Percentiles rank a stretch among this genome's conserved stretches.
phyloP scores from a whole-genome alignment of 2,113 vertebrate genomes.

The Baryphthengus martii region DNA sequence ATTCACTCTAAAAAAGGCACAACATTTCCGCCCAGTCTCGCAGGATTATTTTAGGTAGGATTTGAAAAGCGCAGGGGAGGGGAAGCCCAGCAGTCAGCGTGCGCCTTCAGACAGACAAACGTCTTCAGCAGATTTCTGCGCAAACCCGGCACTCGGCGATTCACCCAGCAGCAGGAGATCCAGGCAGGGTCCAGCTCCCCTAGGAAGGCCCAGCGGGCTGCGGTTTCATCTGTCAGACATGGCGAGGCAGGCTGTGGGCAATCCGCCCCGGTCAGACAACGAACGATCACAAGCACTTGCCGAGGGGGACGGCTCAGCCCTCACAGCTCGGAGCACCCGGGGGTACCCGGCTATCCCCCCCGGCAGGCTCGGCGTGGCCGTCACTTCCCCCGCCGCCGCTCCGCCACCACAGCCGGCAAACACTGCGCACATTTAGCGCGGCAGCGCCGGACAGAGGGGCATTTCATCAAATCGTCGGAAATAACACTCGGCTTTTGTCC shows the following conservation, averaged over 20 bases:
- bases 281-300: too few relatives aligned
- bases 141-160: fast-evolving
- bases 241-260: neutral
- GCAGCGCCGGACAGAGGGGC: slow-evolving; percentile 62
- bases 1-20: neutral
- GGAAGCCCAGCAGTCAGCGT: neutral
- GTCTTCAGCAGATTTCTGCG: neutral
- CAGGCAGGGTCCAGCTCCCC: neutral
- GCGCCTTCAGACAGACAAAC: neutral
- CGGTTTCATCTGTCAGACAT: neutral
- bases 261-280: neutral
- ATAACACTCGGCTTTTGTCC: slow-evolving; percentile 75
- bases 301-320: neutral
- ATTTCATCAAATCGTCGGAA: slow-evolving; percentile 65
- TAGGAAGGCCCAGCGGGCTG: neutral
- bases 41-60: neutral
- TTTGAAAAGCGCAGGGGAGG: neutral
- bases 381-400: neutral
- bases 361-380: fast-evolving
- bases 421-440: slow-evolving; percentile 67
- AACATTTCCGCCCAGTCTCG: neutral
- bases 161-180: neutral
- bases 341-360: neutral
- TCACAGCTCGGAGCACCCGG: neutral
- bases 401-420: slow-evolving; percentile 9